Conservation (phyloP, 2,797 vertebrate species). For the Sebastes kiyomatsui region DNA sequence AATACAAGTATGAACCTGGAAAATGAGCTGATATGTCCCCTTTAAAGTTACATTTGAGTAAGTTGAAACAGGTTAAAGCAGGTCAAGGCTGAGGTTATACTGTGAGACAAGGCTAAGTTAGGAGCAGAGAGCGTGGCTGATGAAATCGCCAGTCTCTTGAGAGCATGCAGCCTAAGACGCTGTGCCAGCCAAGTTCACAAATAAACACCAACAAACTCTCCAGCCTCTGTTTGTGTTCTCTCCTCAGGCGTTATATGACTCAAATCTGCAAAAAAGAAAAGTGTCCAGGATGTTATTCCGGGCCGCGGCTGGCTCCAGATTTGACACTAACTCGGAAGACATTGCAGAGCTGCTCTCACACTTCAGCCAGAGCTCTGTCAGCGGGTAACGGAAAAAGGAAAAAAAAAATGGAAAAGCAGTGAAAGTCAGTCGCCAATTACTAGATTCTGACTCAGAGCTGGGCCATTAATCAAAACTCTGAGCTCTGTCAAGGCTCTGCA, state of each 20-base stretch:
- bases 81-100: neutral
- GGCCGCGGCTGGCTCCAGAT: conserved; percentile 19
- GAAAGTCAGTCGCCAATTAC: conserved; percentile 67
- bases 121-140: conserved; percentile 1
- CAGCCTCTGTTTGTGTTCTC: conserved; percentile 26
- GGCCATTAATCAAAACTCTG: conserved; percentile 73
- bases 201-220: conserved; percentile 43
- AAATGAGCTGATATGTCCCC: neutral
- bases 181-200: conserved; percentile 25
- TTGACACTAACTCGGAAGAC: conserved; percentile 56
- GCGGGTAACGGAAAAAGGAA: neutral
- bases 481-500: conserved; percentile 52
- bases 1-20: neutral
- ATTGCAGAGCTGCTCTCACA: conserved; percentile 7
- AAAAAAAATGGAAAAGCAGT: conserved; percentile 21
- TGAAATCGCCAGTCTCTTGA: conserved; percentile 22
- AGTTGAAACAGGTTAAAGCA: neutral
- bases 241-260: conserved; percentile 37
- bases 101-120: conserved; percentile 14
- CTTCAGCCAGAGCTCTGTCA: conserved; percentile 46
- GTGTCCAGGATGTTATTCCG: conserved; percentile 32
- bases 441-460: conserved; percentile 64
- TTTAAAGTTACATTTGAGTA: neutral
- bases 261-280: conserved; percentile 27
- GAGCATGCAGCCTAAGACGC: neutral